These are phyloP conservation scores for Poecile montanus DNA, from an alignment of 2,797 vertebrate genomes.

Conservation along the genomic window DNA sequence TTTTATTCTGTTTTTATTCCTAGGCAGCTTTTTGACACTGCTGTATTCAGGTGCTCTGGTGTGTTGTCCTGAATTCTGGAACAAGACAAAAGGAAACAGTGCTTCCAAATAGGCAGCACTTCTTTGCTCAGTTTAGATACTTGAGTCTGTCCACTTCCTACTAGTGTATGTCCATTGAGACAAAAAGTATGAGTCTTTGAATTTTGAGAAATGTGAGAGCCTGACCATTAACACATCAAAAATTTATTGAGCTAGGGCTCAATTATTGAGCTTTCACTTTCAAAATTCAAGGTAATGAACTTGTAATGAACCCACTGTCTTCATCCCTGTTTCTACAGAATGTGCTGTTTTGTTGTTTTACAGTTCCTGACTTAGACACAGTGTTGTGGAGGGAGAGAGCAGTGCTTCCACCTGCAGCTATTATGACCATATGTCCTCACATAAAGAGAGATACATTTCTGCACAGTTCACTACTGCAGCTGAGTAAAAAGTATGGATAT, in stretches of 20 bases:
- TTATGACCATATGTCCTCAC: neutral
- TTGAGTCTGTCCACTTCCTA: neutral
- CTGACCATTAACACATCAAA: neutral
- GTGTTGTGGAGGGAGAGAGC: neutral
- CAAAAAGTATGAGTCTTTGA: neutral
- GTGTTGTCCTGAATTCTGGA: neutral
- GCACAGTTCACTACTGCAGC: neutral
- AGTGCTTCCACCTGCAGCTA: neutral
- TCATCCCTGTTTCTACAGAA: neutral
- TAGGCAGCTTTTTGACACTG: neutral
- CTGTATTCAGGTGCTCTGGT: accelerated
- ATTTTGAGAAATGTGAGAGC: neutral
- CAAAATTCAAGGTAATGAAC: neutral
- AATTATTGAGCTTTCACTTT: neutral
- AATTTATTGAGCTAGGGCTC: neutral
- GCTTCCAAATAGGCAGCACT: neutral
- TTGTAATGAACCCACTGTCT: neutral
- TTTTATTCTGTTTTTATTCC: neutral
- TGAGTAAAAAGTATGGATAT: neutral
- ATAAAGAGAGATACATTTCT: neutral
- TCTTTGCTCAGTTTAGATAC: neutral
- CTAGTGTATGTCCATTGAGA: neutral
- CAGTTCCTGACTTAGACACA: neutral
- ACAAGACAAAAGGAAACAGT: neutral
- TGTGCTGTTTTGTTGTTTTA: neutral